phyloP scores from a whole-genome alignment of 2,113 vertebrate genomes.

The Oxyruncus cristatus region DNA sequence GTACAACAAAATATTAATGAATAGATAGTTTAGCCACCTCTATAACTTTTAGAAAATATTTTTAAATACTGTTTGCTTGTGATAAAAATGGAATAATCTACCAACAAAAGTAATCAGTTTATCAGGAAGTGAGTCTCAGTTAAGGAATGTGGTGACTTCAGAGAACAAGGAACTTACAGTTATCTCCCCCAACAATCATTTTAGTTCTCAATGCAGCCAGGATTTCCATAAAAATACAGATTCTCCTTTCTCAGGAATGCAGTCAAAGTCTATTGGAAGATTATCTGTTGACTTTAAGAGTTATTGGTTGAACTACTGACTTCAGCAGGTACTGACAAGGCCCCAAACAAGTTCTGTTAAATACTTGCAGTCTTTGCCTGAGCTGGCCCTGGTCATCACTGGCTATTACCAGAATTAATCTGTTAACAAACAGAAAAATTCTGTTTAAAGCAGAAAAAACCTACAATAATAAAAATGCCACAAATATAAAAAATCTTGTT shows the following conservation, averaged over 20 bases:
- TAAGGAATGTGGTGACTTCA: not conserved
- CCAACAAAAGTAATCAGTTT: not conserved
- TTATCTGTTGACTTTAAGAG: not conserved
- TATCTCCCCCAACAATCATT: not conserved
- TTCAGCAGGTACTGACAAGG: not conserved
- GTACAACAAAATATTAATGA: not conserved
- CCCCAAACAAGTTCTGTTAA: not conserved
- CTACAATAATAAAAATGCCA: not conserved
- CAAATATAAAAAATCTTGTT: not conserved
- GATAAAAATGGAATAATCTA: not conserved
- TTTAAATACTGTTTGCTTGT: not conserved
- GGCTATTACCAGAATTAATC: not conserved
- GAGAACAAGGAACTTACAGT: not conserved
- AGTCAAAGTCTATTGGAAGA: not conserved
- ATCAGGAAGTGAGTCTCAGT: not conserved
- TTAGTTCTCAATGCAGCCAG: not conserved
- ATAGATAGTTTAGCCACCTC: not conserved
- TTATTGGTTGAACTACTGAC: not conserved
- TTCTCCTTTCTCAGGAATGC: not conserved
- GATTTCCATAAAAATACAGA: not conserved
- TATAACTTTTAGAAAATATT: not conserved
- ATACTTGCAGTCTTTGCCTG: not conserved
- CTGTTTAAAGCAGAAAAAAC: not conserved
- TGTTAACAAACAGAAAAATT: not conserved
- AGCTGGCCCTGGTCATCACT: not conserved